Evolutionary conservation across 2,797 vertebrate genomes (phyloP).

Genomic region (Carduelis carduelis): DNA sequence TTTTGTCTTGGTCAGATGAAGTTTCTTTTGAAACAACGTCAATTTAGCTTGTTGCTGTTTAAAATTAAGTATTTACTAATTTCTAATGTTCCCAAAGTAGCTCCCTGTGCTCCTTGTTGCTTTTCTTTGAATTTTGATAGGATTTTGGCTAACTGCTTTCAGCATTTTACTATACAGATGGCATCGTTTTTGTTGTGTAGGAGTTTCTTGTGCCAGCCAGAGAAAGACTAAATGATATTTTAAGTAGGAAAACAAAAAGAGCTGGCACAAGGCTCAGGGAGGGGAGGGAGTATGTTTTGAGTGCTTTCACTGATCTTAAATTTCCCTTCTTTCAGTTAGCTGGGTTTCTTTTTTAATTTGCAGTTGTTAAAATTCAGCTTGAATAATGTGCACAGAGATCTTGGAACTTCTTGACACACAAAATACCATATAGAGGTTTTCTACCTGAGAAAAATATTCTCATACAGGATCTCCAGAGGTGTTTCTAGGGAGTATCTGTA

Average conservation of each 20-base stretch:
- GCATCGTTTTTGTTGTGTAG: background rate
- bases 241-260: background rate
- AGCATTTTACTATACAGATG: background rate
- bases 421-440: background rate
- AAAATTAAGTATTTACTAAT: background rate
- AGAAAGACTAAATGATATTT: background rate
- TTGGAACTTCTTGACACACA: background rate
- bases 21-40: background rate
- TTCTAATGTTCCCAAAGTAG: background rate
- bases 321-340: background rate
- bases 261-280: background rate
- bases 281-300: background rate
- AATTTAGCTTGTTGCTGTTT: background rate
- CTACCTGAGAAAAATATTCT: background rate
- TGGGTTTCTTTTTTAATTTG: background rate
- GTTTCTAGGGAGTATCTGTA: background rate
- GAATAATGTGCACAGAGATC: background rate
- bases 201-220: constrained; percentile 33
- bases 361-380: background rate
- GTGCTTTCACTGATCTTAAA: background rate
- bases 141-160: background rate
- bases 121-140: background rate
- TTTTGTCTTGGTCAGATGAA: background rate
- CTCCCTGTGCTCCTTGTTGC: background rate
- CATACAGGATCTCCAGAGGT: background rate